Base-by-base conservation (phyloP, 2,797 vertebrate species). In the Mionectes olivaceus region DNA sequence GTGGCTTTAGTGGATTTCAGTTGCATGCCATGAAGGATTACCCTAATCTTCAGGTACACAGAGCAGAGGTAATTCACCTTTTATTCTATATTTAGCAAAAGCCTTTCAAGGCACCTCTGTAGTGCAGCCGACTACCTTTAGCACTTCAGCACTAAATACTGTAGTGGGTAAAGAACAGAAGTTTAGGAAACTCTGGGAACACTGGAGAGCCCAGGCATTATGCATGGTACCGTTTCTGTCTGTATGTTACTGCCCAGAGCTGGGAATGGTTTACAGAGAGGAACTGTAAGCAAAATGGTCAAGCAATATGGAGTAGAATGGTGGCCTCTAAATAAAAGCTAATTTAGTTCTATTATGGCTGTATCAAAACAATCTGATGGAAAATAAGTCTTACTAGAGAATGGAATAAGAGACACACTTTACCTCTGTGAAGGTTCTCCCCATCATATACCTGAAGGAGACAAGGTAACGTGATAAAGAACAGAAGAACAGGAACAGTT, bases 31-130 rank as follows among this genome's bases (percentile, higher is more conserved):
- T 27, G 61, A 80, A 43, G 57, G 43, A 96, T 96, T 94, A 94
- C 35, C 33, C 44, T 94, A 75, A 94, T 93, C 85, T 79, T 83
- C 85, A 94, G 59, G 67, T 92, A 91, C 50, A 43, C 1, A 8
- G 28, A 79, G 79, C 33, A 73, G 80, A 81, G 47, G 70, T 88
- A 94, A 73, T 86, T 95, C 89, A 83, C 55, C 82, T 96, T 95
- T 87, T 91, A 94, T 92, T 95, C 94, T n/a, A 75, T 83, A 60
- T 81, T 83, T 94, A 95, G 59, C 27, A 89, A 81, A 92, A 87
- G 35, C 61, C 50, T 86, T 92, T 78, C 76, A 39, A 46, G 53
- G 52, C 60, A 57, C 52, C 56, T 87, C n/a, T 84, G 35, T 18
- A 49, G 22, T 17, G 24, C 56, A 64, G 44, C 27, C 69, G 56